Evolutionary conservation across 35 echinoderm and acorn worm species (phyloP), one percentile per base, ranked within the genome.

Genomic region (Diadema setosum): DNA sequence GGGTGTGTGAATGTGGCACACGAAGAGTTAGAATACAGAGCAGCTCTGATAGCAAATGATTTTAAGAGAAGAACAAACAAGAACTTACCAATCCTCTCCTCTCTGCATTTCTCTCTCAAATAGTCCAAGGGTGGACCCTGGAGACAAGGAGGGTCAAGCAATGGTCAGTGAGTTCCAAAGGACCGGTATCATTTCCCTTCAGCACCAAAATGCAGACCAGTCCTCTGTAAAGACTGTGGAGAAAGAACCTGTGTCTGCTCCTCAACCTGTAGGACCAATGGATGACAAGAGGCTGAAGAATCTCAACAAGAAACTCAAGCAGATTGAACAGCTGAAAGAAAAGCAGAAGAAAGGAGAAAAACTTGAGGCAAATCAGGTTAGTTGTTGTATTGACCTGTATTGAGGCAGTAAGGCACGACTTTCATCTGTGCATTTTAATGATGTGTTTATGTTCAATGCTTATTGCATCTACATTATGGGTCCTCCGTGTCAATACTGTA

Each of bases 291-390:
- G 82, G 84, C 32, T 91, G 16, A 95, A 91, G 48, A 90, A 52
- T 39, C 43, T 95, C 41, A 81, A 65, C 56, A 95, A 95, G 63
- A 95, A 95, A 76, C 73, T 95, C 3, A 74, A 76, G 14, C 93
- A 95, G 60, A 95, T 95, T 74, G 83, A 95, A 61, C 63, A 43
- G 5, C 84, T 95, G 7, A 95, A 95, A 82, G 86, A 91, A 36
- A 86, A 65, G 48, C 87, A 83, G 48, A 87, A 87, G 25, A 88
- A 95, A 20, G 93, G 93, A 20, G 88, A 91, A 60, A 95, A 86
- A 40, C 29, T 95, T 5, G 93, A 95, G 56, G 37, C 83, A 5
- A 95, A 95, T 57, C 93, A 95, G 88, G 93, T 95, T 15, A 69
- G 92, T 45, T 3, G 9, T 46, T 15, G 12, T 12, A 60, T 50